Base-by-base conservation (phyloP, 2,888 invertebrate genomes). In the Sminthurinus aureus region DNA sequence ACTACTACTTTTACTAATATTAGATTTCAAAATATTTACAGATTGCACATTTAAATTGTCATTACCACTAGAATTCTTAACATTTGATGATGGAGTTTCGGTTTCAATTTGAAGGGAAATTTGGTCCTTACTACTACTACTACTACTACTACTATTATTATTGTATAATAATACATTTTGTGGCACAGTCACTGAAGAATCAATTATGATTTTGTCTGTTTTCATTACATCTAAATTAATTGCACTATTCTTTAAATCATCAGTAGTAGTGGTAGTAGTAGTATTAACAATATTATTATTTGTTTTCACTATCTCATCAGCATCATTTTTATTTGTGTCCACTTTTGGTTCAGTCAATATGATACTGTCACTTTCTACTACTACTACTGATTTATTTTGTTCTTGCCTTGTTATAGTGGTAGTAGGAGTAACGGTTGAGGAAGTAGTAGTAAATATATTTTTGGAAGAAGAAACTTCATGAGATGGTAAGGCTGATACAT, bases 41-140 rank as follows among this genome's bases (percentile, higher is more conserved):
- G 69, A 69, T 69, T 69, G 69, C 69, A 69, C 20, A 69, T 69
- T 69, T 69, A 22, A 22, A 69, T n/a, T 69, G 11, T n/a, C 69
- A 4, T 38, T 38, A n/a, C 20, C 11, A 18, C n/a, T 22, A 22
- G 69, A 58, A 58, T 58, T 58, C 2, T 58, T 58, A 0, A 58
- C 18, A 58, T 58, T 58, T 18, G 18, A 58, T 18, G 22, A 3
- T 69, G 4, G 20, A 6, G 9, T 20, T 22, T 69, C 22, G 4
- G 67, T 69, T 20, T 69, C n/a, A 58, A 6, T 58, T 58, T 13
- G 18, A 58, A 15, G 58, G 13, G 58, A 58, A 58, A 58, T 13
- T 58, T 58, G 4, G 9, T 18, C 13, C 58, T 38, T 38, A 1
- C 38, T 38, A 38, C 38, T 38, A 38, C 38, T 38, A 38, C 38